Base-by-base conservation (phyloP, 2,888 invertebrate genomes). In the Chrysomela aeneicollis region DNA sequence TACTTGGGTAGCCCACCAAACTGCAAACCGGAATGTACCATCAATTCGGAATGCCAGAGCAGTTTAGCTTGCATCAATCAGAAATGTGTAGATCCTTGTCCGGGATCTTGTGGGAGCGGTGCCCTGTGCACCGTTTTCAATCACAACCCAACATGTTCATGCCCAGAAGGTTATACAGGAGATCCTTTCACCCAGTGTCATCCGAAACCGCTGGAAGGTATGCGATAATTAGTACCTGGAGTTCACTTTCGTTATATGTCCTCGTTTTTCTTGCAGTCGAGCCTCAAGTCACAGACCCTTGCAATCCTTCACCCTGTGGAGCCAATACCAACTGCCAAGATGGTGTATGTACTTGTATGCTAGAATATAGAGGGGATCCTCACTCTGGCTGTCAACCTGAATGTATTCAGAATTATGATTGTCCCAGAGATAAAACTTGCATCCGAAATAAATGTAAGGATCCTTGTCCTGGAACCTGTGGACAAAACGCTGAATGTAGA, bases 291-390 rank as follows among this genome's bases (percentile, higher is more conserved):
- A 73, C 84, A 49, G 78, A 90, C 76, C 92, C 92, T 30, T 93
- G 93, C 78, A 87, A 88, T 77, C 92, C 92, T 61, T 89, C 90
- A 42, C 92, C 93, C 9, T 94, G 94, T 78, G 94, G 94, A n/a
- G 87, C 92, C 8, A 93, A 94, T 81, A 90, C 94, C 19, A 84
- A 90, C 73, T 94, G 94, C 78, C 89, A 88, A 75, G 90, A 92
- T 81, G 92, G 92, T 21, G 88, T 91, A 52, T 94, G 94, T 78
- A 86, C 89, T 46, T 94, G 94, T 79, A 77, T 92, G 65, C 87
- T 90, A 5, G 91, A 90, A 80, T 92, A 92, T 78, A 90, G 89
- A 73, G 94, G 94, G 42, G 92, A 93, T 81, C 91, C 92, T 30
- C 87, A 89, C 78, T 85, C 86, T 78, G 87, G 87, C 64, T 92